Base-by-base conservation (phyloP, 2,888 invertebrate genomes). In the Norana najaformis region DNA sequence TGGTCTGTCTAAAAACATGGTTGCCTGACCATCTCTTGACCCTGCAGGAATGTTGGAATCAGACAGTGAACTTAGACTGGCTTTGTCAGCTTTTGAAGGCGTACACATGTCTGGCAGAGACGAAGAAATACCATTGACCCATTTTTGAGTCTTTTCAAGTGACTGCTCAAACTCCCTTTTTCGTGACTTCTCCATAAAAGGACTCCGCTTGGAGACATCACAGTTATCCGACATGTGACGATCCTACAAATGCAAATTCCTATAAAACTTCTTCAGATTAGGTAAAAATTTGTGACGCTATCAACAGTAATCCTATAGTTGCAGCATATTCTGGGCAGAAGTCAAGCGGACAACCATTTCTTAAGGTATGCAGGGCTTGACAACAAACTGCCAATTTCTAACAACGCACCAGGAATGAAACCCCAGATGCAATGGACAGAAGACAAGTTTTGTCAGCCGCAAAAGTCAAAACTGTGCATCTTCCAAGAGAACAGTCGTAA, bases 91-190 rank as follows among this genome's bases (percentile, higher is more conserved):
- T 37, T 37, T 85, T 6, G 23, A 20, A 18, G 85, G 85, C 4
- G 85, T 85, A 36, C 85, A 85, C 85, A 85, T 85, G 18, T 85
- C 85, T 0, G 85, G 85, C 37, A 85, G 2, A 85, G 85, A 85
- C 14, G 85, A 35, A 23, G 85, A 85, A 37, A 85, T 36, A 23
- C 36, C 85, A 14, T 36, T 37, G 85, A 85, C 85, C 85, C 85
- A 85, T 1, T 85, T 85, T 23, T 37, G 34, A 6, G 85, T 85
- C 85, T 85, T 85, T 85, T 85, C 85, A 35, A 36, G 85, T 16
- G 37, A 37, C 30, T 85, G 36, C 34, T 85, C 36, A 20, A 85
- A 36, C 34, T 85, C 85, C 36, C 35, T 35, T 85, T 85, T 85
- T 23, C 85, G 85, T 85, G 85, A 85, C 23, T 85, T 85, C 85